Evolutionary conservation across 2,888 invertebrate genomes (phyloP), one percentile per base, ranked within the genome.

Genomic region (Halictus ligatus): DNA sequence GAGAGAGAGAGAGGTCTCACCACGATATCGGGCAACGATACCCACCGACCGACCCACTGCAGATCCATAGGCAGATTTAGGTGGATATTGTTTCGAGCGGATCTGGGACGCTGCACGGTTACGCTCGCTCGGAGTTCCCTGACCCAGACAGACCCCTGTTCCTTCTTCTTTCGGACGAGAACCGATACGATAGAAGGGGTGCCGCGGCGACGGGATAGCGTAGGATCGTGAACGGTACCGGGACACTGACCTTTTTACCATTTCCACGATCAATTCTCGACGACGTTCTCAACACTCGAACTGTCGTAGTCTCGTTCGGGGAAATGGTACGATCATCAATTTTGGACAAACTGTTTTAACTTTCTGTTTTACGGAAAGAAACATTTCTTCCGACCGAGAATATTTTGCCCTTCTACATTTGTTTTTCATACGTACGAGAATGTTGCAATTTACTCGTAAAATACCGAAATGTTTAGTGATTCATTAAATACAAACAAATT

Each of bases 31-130:
- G 67, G 79, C 83, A 83, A 85, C 75, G 84, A 84, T 84, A 83
- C 54, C 82, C 40, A 43, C 40, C 69, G 69, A 69, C 5, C 80
- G 29, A 46, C 67, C 46, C 74, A 75, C 74, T 75, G 50, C 83
- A 78, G 77, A 75, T 83, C 75, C 83, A 83, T 85, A 85, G 83
- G 83, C 79, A 85, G 84, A 85, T 85, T 85, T 85, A 85, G 84
- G 83, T 85, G 84, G 83, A 85, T 83, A 85, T 83, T 85, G 84
- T 85, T 83, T 83, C 84, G 75, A 78, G 18, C 29, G 43, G 84
- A 85, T 83, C 78, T 85, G 75, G 84, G 83, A 85, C 84, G 83
- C 64, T 75, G 83, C 64, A 75, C 79, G 46, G 83, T 79, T 83
- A 83, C 25, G 67, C 76, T 50, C 21, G 77, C 50, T 67, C 25